Percentiles rank a stretch among this genome's conserved stretches.
Evolutionary conservation across 1,140 invertebrate species (phyloP).

Genomic region (Heliconius melpomene): DNA sequence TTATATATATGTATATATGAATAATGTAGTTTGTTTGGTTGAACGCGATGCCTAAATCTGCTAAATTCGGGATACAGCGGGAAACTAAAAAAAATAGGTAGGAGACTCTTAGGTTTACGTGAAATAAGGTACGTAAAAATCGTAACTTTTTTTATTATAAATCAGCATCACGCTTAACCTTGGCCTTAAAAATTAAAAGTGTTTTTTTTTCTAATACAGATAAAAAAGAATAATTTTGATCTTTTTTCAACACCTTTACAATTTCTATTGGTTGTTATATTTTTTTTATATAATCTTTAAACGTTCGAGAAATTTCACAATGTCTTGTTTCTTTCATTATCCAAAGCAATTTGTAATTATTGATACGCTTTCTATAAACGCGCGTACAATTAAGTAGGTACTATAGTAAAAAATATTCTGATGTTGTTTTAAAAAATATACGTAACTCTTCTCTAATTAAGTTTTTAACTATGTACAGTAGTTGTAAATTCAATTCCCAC

Average conservation of each 20-base stretch:
- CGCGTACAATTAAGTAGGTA: neutral
- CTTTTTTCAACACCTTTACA: neutral
- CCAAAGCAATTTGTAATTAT: slow-evolving; percentile 35
- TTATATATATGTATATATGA: too few species aligned
- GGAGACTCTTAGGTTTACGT: too few species aligned
- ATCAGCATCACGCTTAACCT: neutral
- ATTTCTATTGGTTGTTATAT: neutral
- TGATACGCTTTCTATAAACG: slow-evolving; percentile 37
- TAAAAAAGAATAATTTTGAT: neutral
- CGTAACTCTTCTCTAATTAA: too few species aligned
- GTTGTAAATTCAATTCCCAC: too few species aligned
- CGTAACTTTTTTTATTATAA: too few species aligned
- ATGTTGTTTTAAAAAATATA: neutral
- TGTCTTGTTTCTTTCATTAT: slow-evolving; percentile 3
- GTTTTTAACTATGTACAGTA: too few species aligned
- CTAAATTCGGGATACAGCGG: too few species aligned
- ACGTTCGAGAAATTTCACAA: neutral
- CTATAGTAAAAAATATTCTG: neutral
- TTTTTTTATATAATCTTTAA: slow-evolving; percentile 5
- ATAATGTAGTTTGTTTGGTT: too few species aligned
- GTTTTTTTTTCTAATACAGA: too few species aligned
- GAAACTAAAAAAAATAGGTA: too few species aligned
- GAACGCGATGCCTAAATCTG: too few species aligned
- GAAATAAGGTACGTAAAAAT: too few species aligned
- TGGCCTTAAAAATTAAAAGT: neutral